Conservation (phyloP, 2,113 vertebrate species). For the Epinephelus moara region DNA sequence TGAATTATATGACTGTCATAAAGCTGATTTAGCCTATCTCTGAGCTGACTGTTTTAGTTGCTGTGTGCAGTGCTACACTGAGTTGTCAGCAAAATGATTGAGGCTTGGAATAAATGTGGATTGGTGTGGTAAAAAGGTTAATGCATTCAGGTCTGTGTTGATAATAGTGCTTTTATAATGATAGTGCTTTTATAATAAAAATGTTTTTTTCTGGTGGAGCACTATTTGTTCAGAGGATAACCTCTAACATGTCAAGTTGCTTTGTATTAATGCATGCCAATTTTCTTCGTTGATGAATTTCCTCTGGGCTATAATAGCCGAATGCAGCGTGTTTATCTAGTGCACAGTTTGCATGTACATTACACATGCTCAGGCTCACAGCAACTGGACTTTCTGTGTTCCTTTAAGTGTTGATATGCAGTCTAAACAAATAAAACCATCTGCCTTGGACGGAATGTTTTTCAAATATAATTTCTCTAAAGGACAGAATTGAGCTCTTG, state of each 20-base stretch:
- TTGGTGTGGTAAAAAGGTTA: conserved; percentile 61
- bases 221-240: conserved; percentile 42
- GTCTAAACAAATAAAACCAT: conserved; percentile 54
- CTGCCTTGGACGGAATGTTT: conserved; percentile 39
- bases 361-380: background rate
- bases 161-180: conserved; percentile 56
- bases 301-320: conserved; percentile 8
- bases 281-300: conserved; percentile 44
- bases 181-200: conserved; percentile 49
- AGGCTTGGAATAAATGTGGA: conserved; percentile 29
- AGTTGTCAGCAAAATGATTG: conserved; percentile 45
- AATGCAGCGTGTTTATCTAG: background rate
- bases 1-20: conserved; percentile 5
- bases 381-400: background rate
- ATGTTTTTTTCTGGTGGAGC: conserved; percentile 31
- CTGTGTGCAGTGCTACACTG: conserved; percentile 3
- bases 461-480: conserved; percentile 41
- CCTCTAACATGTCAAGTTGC: conserved; percentile 41
- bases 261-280: conserved; percentile 32
- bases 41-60: conserved; percentile 32
- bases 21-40: conserved; percentile 18
- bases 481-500: conserved; percentile 28
- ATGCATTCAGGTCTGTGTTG: conserved; percentile 47
- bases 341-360: conserved; percentile 5
- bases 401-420: conserved; percentile 3